Conservation (phyloP, 2,113 vertebrate genomes). For the Myotis brandtii region DNA sequence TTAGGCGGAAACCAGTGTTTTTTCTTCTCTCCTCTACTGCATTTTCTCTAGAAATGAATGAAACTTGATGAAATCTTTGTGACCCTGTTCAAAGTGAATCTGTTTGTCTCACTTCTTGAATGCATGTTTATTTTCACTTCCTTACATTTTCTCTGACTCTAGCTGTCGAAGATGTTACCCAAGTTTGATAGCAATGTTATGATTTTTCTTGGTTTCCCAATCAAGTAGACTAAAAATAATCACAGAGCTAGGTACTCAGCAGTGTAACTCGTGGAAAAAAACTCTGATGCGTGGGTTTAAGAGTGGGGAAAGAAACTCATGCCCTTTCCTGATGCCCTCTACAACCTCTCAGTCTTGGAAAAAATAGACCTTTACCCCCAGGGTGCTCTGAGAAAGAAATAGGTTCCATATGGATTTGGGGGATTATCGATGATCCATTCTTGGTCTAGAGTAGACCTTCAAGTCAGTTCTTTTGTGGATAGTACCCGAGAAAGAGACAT, state of each 20-base stretch:
- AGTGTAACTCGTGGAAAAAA: background rate
- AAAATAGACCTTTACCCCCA: background rate
- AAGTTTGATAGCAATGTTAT: background rate
- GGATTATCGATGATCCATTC: background rate
- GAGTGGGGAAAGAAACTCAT: background rate
- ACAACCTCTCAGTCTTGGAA: background rate
- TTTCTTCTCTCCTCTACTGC: background rate
- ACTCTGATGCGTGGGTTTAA: background rate
- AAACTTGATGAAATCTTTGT: background rate
- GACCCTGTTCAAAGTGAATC: background rate
- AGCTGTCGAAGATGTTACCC: background rate
- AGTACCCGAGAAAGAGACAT: background rate
- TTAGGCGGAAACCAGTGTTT: background rate
- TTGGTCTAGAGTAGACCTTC: constrained; percentile 2
- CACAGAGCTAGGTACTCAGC: background rate
- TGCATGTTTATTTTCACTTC: constrained; percentile 48
- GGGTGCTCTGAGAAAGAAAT: background rate
- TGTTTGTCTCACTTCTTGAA: constrained; percentile 1
- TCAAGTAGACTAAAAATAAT: constrained; percentile 21
- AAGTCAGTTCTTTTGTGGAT: background rate
- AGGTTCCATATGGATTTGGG: background rate
- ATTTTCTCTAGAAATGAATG: background rate
- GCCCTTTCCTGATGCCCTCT: background rate
- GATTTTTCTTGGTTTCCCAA: constrained; percentile 29
- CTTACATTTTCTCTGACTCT: constrained; percentile 19